A percentile compares a stretch with the other conserved stretches of the same genome.
These are phyloP conservation scores for Monoplex corrugatus DNA, from an alignment of 2,888 invertebrate genomes.

Conservation along the genomic window DNA sequence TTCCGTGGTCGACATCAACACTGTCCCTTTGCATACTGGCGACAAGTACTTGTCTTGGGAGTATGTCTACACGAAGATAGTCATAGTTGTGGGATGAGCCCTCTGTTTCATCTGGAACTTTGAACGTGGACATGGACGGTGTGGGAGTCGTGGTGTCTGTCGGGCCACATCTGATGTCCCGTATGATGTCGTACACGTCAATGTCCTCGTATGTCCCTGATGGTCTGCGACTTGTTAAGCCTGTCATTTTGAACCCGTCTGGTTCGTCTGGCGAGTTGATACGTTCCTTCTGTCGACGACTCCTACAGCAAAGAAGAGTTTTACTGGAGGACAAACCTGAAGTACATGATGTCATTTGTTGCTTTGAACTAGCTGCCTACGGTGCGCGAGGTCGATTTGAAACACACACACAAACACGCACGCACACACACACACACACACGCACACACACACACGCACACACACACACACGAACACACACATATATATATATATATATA, in stretches of 20 bases:
- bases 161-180: background rate
- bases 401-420: background rate
- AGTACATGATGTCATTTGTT: too few relatives aligned
- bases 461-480: too few relatives aligned
- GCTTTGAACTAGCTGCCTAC: too few relatives aligned
- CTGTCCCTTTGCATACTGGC: too few relatives aligned
- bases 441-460: too few relatives aligned
- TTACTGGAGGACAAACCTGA: too few relatives aligned
- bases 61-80: background rate
- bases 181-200: conserved; percentile 19
- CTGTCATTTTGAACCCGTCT: conserved; percentile 8
- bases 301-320: background rate
- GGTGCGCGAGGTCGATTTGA: too few relatives aligned
- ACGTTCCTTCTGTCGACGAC: background rate
- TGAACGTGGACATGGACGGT: conserved; percentile 5
- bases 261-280: background rate
- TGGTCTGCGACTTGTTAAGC: background rate
- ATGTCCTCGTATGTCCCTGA: background rate
- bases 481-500: too few relatives aligned
- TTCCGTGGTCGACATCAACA: too few relatives aligned
- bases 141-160: background rate
- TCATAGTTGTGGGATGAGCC: background rate
- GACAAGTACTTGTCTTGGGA: background rate
- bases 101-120: background rate
- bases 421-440: background rate